Percentiles rank a stretch among this genome's conserved stretches.
These are phyloP conservation scores for Cladorhizidae sp. DNA, from an alignment of 37 sponge, comb jelly and placozoan species.

Conservation along the genomic window DNA sequence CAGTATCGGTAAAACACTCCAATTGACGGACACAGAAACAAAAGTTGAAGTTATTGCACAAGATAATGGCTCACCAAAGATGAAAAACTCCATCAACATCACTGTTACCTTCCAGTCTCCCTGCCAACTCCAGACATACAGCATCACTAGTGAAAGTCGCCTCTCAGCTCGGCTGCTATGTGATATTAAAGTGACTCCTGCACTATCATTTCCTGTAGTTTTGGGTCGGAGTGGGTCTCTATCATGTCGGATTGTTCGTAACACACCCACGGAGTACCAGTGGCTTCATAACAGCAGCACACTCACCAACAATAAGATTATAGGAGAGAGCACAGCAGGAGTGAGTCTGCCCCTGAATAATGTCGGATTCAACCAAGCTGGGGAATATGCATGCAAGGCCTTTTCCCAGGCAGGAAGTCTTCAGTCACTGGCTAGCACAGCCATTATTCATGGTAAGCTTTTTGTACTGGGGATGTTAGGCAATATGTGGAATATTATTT, in stretches of 20 bases:
- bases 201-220: not conserved
- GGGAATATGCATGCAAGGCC: slow-evolving; percentile 52
- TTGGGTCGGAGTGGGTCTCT: not conserved
- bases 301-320: not conserved
- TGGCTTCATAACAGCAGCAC: slow-evolving; percentile 47
- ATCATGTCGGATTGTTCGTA: slow-evolving; percentile 16
- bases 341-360: not conserved
- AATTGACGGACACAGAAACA: not conserved
- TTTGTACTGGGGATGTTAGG: too few relatives aligned
- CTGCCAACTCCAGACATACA: slow-evolving; percentile 35
- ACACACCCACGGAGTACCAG: slow-evolving; percentile 40
- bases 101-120: slow-evolving; percentile 19
- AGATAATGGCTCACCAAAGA: slow-evolving; percentile 48
- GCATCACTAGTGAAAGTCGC: not conserved
- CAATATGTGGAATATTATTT: too few relatives aligned
- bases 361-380: slow-evolving; percentile 25
- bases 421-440: slow-evolving; percentile 13
- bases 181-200: not conserved
- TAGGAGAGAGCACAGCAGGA: not conserved
- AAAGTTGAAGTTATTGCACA: slow-evolving; percentile 35
- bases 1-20: not conserved
- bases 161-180: slow-evolving; percentile 27
- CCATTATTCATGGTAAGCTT: slow-evolving; percentile 47
- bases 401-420: slow-evolving; percentile 29
- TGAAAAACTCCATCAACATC: slow-evolving; percentile 23